A percentile compares a stretch with the other conserved stretches of the same genome.
Evolutionary conservation across 2,888 invertebrate genomes (phyloP).

Genomic region (Allacma fusca): DNA sequence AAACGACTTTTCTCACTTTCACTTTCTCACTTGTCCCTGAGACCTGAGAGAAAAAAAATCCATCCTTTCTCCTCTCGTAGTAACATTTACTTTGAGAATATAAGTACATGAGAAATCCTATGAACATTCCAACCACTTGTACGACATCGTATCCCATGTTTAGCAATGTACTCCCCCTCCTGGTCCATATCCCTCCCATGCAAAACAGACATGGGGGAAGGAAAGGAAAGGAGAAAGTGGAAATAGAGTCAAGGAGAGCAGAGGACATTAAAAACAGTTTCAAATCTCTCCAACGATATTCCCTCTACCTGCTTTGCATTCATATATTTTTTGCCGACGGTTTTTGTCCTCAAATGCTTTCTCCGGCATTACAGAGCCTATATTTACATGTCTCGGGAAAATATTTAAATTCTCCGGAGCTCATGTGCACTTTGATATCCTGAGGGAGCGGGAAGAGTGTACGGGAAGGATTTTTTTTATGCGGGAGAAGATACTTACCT

Average conservation of each 20-base stretch:
- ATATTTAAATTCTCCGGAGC: conserved; percentile 35
- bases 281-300: conserved; percentile 7
- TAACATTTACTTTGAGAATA: too few species aligned
- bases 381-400: neutral
- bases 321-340: neutral
- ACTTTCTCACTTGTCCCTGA: neutral
- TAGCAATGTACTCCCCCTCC: too few species aligned
- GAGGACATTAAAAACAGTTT: conserved; percentile 33
- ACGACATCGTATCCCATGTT: too few species aligned
- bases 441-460: too few species aligned
- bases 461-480: neutral
- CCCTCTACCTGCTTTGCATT: conserved; percentile 8
- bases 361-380: neutral
- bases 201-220: too few species aligned
- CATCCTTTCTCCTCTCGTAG: neutral
- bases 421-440: conserved; percentile 10
- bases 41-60: neutral
- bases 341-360: neutral
- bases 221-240: too few species aligned
- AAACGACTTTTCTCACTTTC: neutral
- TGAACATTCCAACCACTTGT: too few species aligned
- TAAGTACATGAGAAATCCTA: too few species aligned
- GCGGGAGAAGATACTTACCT: neutral
- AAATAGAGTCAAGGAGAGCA: too few species aligned
- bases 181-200: too few species aligned